These are phyloP conservation scores for Cremastobaeus sp. DNA, from an alignment of 2,888 invertebrate species.

Conservation along the genomic window DNA sequence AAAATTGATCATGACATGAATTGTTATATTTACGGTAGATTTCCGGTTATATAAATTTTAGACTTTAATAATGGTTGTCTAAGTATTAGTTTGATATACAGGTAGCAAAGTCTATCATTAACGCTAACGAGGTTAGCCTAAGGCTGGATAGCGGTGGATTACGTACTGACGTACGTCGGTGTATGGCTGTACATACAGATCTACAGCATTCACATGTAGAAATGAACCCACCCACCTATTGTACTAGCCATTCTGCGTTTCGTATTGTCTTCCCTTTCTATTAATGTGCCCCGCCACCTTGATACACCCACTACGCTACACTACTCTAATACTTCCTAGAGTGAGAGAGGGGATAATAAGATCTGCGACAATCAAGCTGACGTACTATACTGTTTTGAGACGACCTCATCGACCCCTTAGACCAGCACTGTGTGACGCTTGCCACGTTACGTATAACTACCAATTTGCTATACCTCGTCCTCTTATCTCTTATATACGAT, in stretches of 20 bases:
- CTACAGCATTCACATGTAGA: slow-evolving; percentile 52
- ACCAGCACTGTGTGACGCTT: slow-evolving; percentile 71
- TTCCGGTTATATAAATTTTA: too few relatives aligned
- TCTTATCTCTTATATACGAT: slow-evolving; percentile 30
- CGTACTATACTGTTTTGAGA: slow-evolving; percentile 60
- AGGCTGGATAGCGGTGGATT: slow-evolving; percentile 63
- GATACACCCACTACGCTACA: slow-evolving; percentile 60
- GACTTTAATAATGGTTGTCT: slow-evolving; percentile 16
- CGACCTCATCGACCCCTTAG: slow-evolving; percentile 68
- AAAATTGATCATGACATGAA: too few relatives aligned
- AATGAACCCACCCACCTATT: slow-evolving; percentile 51
- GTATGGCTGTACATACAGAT: slow-evolving; percentile 11
- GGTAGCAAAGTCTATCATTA: slow-evolving; percentile 72
- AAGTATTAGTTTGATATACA: slow-evolving; percentile 18
- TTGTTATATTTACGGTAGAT: too few relatives aligned
- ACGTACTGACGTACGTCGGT: background rate
- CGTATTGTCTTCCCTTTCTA: slow-evolving; percentile 55
- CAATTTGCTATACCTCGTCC: slow-evolving; percentile 35
- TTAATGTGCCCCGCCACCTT: slow-evolving; percentile 53
- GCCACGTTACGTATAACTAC: slow-evolving; percentile 69
- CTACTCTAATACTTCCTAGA: slow-evolving; percentile 64
- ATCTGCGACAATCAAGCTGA: slow-evolving; percentile 76
- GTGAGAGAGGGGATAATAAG: slow-evolving; percentile 75
- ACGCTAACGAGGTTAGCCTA: slow-evolving; percentile 76
- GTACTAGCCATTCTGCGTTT: slow-evolving; percentile 56